A percentile compares a stretch with the other conserved stretches of the same genome.
phyloP scores from a whole-genome alignment of 2,888 invertebrate species.

The Harpalus rufipes region DNA sequence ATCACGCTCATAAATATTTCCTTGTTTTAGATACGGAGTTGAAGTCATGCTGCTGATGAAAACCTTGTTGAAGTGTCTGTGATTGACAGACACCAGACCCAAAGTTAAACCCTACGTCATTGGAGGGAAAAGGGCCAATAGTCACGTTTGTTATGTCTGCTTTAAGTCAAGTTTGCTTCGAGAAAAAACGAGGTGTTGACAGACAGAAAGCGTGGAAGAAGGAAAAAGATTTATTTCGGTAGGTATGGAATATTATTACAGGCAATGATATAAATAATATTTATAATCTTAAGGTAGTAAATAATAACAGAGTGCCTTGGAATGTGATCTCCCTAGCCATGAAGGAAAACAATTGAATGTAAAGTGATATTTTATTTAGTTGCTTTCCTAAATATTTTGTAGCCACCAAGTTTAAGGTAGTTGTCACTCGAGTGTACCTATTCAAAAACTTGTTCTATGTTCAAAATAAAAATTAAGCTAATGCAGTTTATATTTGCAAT shows the following conservation, averaged over 20 bases:
- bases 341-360: no score
- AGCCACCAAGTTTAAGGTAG: no score
- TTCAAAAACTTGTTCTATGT: no score
- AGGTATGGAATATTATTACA: neutral
- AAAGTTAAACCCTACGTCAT: conserved; percentile 18
- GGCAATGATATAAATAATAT: neutral
- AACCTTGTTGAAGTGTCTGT: conserved; percentile 18
- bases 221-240: neutral
- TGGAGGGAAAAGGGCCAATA: conserved; percentile 59
- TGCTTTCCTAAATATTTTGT: no score
- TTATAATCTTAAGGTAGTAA: no score
- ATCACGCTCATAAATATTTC: conserved; percentile 43
- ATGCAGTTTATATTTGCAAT: no score
- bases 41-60: neutral
- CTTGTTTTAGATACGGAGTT: conserved; percentile 29
- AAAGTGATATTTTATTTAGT: no score
- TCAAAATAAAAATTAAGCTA: no score
- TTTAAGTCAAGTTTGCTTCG: conserved; percentile 9
- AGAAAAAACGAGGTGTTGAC: conserved; percentile 38
- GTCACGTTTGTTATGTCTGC: conserved; percentile 65
- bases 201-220: conserved; percentile 11
- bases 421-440: no score
- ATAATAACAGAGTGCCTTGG: no score
- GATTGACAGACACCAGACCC: conserved; percentile 11
- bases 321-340: no score